Evolutionary conservation across 2,113 vertebrate species (phyloP).

Genomic region (Tor tambroides): DNA sequence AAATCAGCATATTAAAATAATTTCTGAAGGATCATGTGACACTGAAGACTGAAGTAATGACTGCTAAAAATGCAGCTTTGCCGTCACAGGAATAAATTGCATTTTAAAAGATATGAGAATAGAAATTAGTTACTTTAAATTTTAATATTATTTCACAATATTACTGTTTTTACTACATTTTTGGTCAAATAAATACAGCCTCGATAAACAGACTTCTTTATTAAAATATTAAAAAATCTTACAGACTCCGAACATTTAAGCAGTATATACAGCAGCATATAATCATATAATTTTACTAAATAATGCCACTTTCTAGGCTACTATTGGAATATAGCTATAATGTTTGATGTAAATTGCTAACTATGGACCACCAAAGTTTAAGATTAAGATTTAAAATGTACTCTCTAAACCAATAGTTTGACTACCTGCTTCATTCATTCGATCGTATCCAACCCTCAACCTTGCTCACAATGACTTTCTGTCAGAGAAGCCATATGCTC

Average conservation of each 20-base stretch:
- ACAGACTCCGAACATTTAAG: background rate
- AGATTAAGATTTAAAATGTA: background rate
- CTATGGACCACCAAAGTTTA: background rate
- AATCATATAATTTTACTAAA: background rate
- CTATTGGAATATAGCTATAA: background rate
- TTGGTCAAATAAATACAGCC: background rate
- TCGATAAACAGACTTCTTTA: background rate
- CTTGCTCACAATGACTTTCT: slow-evolving; percentile 30
- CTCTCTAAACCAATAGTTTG: background rate
- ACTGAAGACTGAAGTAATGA: background rate
- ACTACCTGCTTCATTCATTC: background rate
- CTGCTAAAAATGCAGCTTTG: background rate
- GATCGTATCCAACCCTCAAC: slow-evolving; percentile 24
- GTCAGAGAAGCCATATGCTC: slow-evolving; percentile 48
- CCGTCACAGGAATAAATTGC: background rate
- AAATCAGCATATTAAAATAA: background rate
- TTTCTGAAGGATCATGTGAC: background rate
- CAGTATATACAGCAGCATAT: background rate
- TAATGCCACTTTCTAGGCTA: background rate
- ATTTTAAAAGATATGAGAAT: background rate
- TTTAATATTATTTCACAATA: background rate
- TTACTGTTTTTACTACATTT: background rate
- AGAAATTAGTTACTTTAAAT: background rate
- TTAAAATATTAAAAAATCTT: background rate
- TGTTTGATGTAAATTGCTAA: background rate